Evolutionary conservation across 2,797 vertebrate species (phyloP).

Genomic region (Hozukius guyotensis): DNA sequence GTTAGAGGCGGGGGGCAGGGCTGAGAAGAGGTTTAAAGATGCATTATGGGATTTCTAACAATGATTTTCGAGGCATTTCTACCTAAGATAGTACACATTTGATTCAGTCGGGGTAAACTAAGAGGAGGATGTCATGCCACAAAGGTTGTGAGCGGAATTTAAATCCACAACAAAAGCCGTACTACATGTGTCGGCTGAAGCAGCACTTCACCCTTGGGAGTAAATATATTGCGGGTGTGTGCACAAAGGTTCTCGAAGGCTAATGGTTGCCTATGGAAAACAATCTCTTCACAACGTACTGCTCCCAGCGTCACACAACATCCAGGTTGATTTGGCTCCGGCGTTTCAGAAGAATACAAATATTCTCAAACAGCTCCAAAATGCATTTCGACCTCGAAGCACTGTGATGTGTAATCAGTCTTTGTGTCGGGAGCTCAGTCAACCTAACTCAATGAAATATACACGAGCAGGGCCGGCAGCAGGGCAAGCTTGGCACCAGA

Average conservation of each 20-base stretch:
- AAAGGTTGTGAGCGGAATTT: conserved; percentile 36
- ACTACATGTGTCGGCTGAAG: conserved; percentile 35
- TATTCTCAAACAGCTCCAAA: conserved; percentile 29
- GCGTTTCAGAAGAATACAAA: conserved; percentile 48
- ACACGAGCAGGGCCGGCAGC: conserved; percentile 32
- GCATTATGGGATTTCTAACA: conserved; percentile 58
- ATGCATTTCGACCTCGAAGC: conserved; percentile 25
- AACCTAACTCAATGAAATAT: conserved; percentile 24
- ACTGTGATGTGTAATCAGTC: conserved; percentile 20
- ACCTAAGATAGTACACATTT: conserved; percentile 13
- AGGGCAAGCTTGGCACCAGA: conserved; percentile 46
- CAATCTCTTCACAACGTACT: conserved; percentile 33
- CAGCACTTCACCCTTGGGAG: conserved; percentile 41
- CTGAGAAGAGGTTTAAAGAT: conserved; percentile 48
- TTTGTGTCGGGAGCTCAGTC: conserved; percentile 45
- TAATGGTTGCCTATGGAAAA: conserved; percentile 50
- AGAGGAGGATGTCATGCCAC: conserved; percentile 9
- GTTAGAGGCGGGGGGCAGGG: conserved; percentile 31
- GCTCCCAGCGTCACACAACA: conserved; percentile 32
- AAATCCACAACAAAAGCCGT: conserved; percentile 26
- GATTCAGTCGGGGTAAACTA: conserved; percentile 1
- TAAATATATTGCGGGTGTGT: conserved; percentile 39
- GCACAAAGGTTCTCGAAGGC: conserved; percentile 39
- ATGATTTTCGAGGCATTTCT: conserved; percentile 42
- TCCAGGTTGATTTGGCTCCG: conserved; percentile 39